Evolutionary conservation across 2,888 invertebrate genomes (phyloP).

Genomic region (Ochlodes sylvanus): DNA sequence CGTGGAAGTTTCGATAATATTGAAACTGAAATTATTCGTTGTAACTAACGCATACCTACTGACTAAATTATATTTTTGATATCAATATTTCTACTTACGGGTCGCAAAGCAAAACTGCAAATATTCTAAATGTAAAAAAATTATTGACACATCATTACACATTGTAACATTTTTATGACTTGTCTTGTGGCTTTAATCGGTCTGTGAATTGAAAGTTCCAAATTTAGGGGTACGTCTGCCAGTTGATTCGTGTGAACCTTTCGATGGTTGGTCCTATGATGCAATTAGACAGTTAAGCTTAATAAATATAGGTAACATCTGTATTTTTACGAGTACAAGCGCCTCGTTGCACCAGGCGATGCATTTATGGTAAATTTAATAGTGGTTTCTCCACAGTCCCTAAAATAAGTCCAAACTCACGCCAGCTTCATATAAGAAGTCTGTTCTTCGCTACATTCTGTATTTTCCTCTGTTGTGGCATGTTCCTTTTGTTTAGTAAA

Average conservation of each 20-base stretch:
- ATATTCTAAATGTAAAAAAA: constrained; percentile 4
- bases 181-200: background rate
- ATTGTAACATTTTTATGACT: constrained; percentile 1
- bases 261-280: constrained; percentile 29
- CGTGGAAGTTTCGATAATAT: constrained; percentile 52
- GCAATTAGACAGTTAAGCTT: constrained; percentile 24
- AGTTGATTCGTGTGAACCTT: constrained; percentile 4
- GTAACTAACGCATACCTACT: constrained; percentile 50
- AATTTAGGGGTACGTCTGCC: background rate
- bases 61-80: constrained; percentile 43
- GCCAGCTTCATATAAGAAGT: background rate
- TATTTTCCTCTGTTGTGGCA: constrained; percentile 37
- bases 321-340: background rate
- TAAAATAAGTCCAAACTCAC: background rate
- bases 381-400: constrained; percentile 5
- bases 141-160: background rate
- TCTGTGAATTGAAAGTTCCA: background rate
- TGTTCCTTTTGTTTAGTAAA: constrained; percentile 42
- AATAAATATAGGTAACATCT: constrained; percentile 4
- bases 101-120: constrained; percentile 11
- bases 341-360: background rate
- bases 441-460: constrained; percentile 5
- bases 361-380: constrained; percentile 36
- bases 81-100: constrained; percentile 33
- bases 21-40: constrained; percentile 57